Conservation (phyloP, 1,140 invertebrate species). For the Aphaenogaster rudis region DNA sequence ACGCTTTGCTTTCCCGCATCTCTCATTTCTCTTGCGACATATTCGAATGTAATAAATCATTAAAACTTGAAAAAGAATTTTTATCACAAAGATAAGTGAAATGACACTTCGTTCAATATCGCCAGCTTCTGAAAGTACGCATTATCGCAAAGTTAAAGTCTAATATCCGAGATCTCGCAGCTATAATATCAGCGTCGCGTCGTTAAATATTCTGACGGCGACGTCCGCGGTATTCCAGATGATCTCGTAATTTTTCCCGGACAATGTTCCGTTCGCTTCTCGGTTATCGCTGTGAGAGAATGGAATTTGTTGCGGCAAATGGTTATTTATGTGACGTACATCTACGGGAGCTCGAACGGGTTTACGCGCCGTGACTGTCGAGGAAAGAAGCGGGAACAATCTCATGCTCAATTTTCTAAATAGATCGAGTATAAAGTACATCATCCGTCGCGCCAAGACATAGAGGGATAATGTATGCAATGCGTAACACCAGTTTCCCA, state of each 20-base stretch:
- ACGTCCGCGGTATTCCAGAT: conserved; percentile 27
- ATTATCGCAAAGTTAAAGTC: conserved; percentile 13
- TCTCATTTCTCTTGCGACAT: not conserved
- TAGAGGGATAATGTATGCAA: not conserved
- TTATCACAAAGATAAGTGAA: not conserved
- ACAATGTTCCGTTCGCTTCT: conserved; percentile 46
- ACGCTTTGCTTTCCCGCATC: not conserved
- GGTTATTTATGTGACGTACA: conserved; percentile 63
- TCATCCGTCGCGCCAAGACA: not conserved
- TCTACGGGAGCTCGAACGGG: conserved; percentile 31
- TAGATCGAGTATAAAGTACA: conserved; percentile 27
- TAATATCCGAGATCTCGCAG: conserved; percentile 36
- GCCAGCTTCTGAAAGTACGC: not conserved
- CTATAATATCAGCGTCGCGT: conserved; percentile 37
- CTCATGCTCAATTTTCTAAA: conserved; percentile 24
- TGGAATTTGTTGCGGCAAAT: conserved; percentile 71
- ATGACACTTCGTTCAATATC: not conserved
- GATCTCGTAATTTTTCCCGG: conserved; percentile 51
- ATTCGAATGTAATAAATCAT: conserved; percentile 16
- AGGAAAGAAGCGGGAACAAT: not conserved
- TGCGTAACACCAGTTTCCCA: not conserved
- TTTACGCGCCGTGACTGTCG: conserved; percentile 26
- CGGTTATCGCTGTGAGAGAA: conserved; percentile 50
- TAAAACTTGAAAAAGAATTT: not conserved
- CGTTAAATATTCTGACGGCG: conserved; percentile 58